Conservation (phyloP, 2,113 vertebrate species). For the Vulpes lagopus region DNA sequence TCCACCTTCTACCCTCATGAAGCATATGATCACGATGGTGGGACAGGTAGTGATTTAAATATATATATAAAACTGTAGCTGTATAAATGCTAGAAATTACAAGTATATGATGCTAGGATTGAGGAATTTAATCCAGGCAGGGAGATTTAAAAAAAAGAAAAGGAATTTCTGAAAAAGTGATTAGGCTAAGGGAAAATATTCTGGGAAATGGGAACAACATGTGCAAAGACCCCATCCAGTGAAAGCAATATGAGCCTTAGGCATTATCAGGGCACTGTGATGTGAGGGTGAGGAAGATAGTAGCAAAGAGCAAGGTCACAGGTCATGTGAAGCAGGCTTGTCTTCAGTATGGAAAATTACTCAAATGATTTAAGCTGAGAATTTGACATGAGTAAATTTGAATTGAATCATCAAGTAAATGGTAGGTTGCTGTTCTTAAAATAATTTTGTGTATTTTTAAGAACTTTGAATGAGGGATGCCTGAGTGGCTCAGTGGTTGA, state of each 20-base stretch:
- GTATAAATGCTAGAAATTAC: neutral
- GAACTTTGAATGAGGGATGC: neutral
- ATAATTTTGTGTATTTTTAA: neutral
- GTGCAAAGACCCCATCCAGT: neutral
- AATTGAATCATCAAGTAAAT: constrained; percentile 47
- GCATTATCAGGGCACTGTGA: neutral
- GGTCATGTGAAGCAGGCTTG: neutral
- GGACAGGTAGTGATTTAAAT: neutral
- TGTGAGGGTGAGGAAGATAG: neutral
- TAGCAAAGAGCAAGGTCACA: neutral
- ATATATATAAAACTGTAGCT: neutral
- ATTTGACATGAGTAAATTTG: constrained; percentile 15
- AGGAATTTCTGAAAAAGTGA: neutral
- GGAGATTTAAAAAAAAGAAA: neutral
- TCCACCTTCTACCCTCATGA: neutral
- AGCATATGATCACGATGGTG: neutral
- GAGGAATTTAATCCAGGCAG: neutral
- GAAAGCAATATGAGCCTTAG: neutral
- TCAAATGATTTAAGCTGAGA: neutral
- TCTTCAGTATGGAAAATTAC: neutral
- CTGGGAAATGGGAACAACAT: neutral
- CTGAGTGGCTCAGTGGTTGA: too few species aligned
- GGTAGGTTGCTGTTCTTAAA: constrained; percentile 35
- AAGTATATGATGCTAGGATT: neutral
- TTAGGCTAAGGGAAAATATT: neutral